Base-by-base conservation (phyloP, 2,797 vertebrate species). In the Pantherophis vulpinus region DNA sequence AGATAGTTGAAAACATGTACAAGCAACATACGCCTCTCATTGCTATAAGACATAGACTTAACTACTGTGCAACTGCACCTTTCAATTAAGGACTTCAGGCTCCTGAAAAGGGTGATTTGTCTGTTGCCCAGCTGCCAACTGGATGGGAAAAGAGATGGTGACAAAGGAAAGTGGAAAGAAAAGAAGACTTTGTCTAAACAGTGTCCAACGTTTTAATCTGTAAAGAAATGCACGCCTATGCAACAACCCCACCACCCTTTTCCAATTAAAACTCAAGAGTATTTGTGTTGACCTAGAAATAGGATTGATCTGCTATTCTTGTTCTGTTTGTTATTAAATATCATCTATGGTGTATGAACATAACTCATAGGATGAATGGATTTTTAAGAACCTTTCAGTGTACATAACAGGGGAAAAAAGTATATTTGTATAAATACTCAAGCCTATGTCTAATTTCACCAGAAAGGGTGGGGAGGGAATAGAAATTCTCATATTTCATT, bases 371-470 rank as follows among this genome's bases (percentile, higher is more conserved):
- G 51, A 92, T 37, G 7, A 95, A 90, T 2, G 5, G 0, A 87
- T 70, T 96, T 86, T 92, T 83, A 92, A 88, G 6, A n/a, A 55
- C 51, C 2, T 20, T 16, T 60, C 61, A 93, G 91, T 91, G 60
- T 91, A 20, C 13, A 20, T 0, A 0, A 25, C 54, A 74, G 23
- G 14, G 58, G 18, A 27, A 10, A 6, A 56, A 89, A 60, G 14
- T 61, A 25, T 61, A 47, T 61, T 89, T 61, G 27, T 42, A 13
- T 25, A 95, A 95, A 94, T 86, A 88, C 3, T 55, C 37, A 94
- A 93, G 87, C 61, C 94, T 92, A 74, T 89, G 92, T 95, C 92
- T 97, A 93, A 96, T 97, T 97, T 96, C 95, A 93, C 92, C 93
- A 91, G 70, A 58, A n/a, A 25, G 9, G 10, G 20, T 47, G 37